phyloP scores from a whole-genome alignment of 2,113 vertebrate genomes.

The Limanda limanda region DNA sequence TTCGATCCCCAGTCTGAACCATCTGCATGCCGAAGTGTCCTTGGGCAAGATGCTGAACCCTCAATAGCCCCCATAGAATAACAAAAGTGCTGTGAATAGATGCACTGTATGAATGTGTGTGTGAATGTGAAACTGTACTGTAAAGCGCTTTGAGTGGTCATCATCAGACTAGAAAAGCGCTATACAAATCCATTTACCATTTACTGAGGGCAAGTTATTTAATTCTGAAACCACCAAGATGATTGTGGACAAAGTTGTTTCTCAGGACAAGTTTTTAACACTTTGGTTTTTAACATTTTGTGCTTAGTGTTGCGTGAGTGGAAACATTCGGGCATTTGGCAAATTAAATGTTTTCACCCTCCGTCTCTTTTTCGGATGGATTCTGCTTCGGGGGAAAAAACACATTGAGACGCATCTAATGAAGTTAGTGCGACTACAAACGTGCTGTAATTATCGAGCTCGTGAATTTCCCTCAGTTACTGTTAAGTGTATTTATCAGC shows the following conservation, averaged over 20 bases:
- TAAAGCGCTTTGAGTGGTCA: too few species aligned
- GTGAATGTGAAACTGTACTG: too few species aligned
- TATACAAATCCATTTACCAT: too few species aligned
- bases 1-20: too few species aligned
- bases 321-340: constrained; percentile 24
- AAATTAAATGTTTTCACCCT: constrained; percentile 21
- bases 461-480: constrained; percentile 20
- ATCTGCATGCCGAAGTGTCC: too few species aligned
- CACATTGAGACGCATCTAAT: constrained; percentile 31
- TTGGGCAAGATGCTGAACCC: too few species aligned
- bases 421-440: constrained; percentile 6
- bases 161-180: too few species aligned
- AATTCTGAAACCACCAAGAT: too few species aligned
- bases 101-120: too few species aligned
- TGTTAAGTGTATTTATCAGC: constrained; percentile 11
- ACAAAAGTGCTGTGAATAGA: too few species aligned
- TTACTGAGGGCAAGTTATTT: too few species aligned
- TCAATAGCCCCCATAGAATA: too few species aligned
- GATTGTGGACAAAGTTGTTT: not conserved
- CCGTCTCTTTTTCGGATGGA: not conserved
- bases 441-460: constrained; percentile 29
- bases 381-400: constrained; percentile 14
- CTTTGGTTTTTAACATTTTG: not conserved
- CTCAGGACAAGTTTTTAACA: not conserved
- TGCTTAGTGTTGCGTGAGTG: not conserved